phyloP scores from a whole-genome alignment of 2,113 vertebrate species.

The Chloropsis cyanopogon region DNA sequence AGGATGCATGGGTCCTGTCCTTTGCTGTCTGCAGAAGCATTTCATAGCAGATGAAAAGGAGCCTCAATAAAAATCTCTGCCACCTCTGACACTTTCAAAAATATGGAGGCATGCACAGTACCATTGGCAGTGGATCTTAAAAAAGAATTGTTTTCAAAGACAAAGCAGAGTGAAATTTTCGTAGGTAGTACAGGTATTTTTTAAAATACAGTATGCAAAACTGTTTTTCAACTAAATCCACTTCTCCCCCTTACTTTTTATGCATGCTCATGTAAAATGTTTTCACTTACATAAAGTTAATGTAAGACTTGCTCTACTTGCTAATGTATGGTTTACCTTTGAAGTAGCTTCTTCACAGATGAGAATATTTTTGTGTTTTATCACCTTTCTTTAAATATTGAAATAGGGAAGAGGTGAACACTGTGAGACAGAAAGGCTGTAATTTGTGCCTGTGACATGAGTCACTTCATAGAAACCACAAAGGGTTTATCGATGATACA shows the following conservation, averaged over 20 bases:
- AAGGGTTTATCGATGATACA: not conserved
- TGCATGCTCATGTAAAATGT: not conserved
- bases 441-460: not conserved
- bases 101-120: rapidly evolving
- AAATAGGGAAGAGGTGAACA: not conserved
- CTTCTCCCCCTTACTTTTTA: not conserved
- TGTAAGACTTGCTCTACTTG: not conserved
- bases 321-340: not conserved
- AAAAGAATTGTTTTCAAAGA: not conserved
- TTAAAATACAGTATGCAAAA: not conserved
- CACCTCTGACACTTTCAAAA: not conserved
- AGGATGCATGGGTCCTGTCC: not conserved
- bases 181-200: not conserved
- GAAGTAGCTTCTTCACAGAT: not conserved
- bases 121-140: not conserved
- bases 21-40: not conserved
- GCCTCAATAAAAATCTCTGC: not conserved
- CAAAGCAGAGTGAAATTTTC: not conserved
- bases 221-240: not conserved
- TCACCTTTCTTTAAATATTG: not conserved
- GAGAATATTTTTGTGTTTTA: not conserved
- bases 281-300: not conserved
- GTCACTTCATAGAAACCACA: not conserved
- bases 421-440: not conserved
- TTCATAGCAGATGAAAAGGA: not conserved